Evolutionary conservation across 2,113 vertebrate genomes (phyloP).

Genomic region (Poeciliopsis occidentalis): DNA sequence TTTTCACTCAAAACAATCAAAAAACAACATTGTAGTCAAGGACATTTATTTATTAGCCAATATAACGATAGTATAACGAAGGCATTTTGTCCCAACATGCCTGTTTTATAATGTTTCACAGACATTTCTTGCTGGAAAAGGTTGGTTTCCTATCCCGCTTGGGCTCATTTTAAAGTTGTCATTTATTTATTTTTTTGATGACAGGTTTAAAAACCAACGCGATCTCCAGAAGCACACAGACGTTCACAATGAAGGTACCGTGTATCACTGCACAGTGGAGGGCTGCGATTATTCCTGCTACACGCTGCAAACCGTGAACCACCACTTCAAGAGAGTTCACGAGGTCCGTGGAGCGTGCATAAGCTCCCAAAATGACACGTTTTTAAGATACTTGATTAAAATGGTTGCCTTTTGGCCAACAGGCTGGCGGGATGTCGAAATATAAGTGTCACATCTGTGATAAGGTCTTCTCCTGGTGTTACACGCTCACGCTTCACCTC

Average conservation of each 20-base stretch:
- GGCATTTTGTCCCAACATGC: background rate
- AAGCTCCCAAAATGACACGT: background rate
- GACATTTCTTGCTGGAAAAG: background rate
- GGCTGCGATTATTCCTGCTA: slow-evolving; percentile 79
- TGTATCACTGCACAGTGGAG: slow-evolving; percentile 80
- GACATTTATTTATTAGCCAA: background rate
- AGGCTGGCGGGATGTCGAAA: slow-evolving; percentile 79
- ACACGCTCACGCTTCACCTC: slow-evolving; percentile 80
- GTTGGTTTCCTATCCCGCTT: background rate
- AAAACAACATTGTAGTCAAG: background rate
- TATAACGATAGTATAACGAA: background rate
- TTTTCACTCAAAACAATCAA: background rate
- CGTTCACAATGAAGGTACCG: slow-evolving; percentile 79
- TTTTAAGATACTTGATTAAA: background rate
- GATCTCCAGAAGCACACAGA: slow-evolving; percentile 83
- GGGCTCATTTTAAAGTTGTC: background rate
- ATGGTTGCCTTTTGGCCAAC: slow-evolving; percentile 7
- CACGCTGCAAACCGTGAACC: slow-evolving; percentile 66
- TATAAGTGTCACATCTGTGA: slow-evolving; percentile 83
- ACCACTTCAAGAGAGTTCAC: slow-evolving; percentile 77
- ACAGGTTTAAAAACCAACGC: slow-evolving; percentile 80
- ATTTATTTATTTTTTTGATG: slow-evolving; percentile 4
- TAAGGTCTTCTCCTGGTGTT: slow-evolving; percentile 84
- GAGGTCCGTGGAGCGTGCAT: slow-evolving; percentile 53
- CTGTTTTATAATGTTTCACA: background rate